Conservation (phyloP, 1,140 invertebrate species). For the Diploscapter pachys region DNA sequence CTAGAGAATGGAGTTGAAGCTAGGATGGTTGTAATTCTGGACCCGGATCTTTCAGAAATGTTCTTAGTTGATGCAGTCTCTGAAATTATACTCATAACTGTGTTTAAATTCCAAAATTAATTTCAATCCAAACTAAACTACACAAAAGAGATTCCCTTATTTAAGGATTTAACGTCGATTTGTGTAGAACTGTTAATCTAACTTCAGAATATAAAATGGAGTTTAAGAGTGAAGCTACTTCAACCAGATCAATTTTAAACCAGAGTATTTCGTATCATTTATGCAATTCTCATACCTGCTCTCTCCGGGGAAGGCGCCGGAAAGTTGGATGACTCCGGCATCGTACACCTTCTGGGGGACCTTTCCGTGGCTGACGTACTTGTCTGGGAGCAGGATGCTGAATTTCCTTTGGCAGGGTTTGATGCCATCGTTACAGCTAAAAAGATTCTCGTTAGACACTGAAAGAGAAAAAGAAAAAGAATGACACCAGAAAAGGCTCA, state of each 20-base stretch:
- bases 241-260: too few species aligned
- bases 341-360: conserved; percentile 31
- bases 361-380: conserved; percentile 38
- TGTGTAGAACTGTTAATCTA: too few species aligned
- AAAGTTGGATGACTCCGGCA: conserved; percentile 35
- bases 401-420: conserved; percentile 43
- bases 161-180: too few species aligned
- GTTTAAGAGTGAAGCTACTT: too few species aligned
- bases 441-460: conserved; percentile 5
- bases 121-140: too few species aligned
- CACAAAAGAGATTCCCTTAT: too few species aligned
- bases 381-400: conserved; percentile 41
- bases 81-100: too few species aligned
- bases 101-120: too few species aligned
- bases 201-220: too few species aligned
- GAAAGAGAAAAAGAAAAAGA: background rate
- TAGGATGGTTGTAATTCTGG: background rate
- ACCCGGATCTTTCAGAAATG: background rate
- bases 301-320: conserved; percentile 37
- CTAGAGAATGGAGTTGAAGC: background rate
- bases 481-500: background rate
- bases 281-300: conserved; percentile 33
- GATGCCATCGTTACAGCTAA: conserved; percentile 4
- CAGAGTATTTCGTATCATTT: too few species aligned
- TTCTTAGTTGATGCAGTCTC: conserved; percentile 34